Evolutionary conservation across 2,888 invertebrate species (phyloP).

Genomic region (Orchestes rusci): DNA sequence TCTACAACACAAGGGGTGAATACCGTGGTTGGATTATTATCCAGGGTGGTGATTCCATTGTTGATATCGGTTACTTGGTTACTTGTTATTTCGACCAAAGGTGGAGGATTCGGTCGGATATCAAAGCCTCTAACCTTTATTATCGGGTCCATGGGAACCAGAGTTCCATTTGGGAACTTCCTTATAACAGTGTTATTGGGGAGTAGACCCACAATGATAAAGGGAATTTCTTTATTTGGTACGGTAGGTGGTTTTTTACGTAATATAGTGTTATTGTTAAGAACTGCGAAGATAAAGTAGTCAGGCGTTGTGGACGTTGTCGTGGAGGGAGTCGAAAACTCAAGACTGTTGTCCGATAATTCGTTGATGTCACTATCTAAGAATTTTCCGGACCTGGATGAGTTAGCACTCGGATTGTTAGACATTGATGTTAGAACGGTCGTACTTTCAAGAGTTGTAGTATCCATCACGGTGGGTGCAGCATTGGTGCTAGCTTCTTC

Average conservation of each 20-base stretch:
- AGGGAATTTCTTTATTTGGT: conserved; percentile 63
- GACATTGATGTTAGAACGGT: not conserved
- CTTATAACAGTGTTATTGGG: conserved; percentile 73
- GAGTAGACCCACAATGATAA: conserved; percentile 67
- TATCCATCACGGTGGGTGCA: conserved; percentile 14
- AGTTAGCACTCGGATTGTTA: conserved; percentile 9
- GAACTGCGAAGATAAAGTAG: conserved; percentile 67
- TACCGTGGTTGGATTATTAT: conserved; percentile 52
- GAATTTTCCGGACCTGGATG: conserved; percentile 33
- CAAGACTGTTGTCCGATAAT: conserved; percentile 30
- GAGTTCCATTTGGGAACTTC: conserved; percentile 73
- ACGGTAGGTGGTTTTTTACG: conserved; percentile 63
- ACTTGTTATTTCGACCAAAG: conserved; percentile 57
- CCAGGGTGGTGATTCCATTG: conserved; percentile 28
- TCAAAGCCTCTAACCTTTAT: conserved; percentile 51
- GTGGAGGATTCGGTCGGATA: conserved; percentile 48
- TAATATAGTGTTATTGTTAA: conserved; percentile 72
- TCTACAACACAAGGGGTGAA: conserved; percentile 31
- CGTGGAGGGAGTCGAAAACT: conserved; percentile 27
- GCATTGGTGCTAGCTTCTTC: conserved; percentile 13
- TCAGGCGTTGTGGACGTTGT: conserved; percentile 44
- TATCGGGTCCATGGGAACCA: conserved; percentile 57
- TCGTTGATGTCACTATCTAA: conserved; percentile 29
- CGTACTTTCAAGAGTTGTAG: conserved; percentile 8
- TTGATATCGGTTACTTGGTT: conserved; percentile 51